phyloP scores from a whole-genome alignment of 2,797 vertebrate species.

The Siniperca obscura region DNA sequence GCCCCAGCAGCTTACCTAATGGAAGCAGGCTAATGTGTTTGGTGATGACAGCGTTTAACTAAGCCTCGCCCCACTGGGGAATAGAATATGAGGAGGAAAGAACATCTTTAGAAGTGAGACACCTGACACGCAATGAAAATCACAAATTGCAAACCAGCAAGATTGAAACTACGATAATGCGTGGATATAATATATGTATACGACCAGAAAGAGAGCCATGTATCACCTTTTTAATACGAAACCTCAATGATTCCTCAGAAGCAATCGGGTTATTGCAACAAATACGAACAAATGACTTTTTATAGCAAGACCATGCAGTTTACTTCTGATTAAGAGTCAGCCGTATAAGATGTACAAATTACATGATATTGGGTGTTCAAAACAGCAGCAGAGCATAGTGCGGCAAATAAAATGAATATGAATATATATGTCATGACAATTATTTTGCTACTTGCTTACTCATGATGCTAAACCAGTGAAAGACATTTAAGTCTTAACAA shows the following conservation, averaged over 20 bases:
- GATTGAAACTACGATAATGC: conserved; percentile 1
- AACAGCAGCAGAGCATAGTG: neutral
- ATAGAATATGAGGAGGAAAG: conserved; percentile 34
- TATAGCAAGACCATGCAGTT: neutral
- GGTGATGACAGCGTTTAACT: conserved; percentile 61
- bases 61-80: conserved; percentile 50
- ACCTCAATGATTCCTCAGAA: neutral
- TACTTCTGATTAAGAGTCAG: neutral
- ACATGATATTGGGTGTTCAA: neutral
- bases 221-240: neutral
- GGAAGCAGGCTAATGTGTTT: conserved; percentile 69
- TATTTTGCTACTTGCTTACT: conserved; percentile 13
- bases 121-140: conserved; percentile 42
- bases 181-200: neutral
- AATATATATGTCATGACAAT: neutral
- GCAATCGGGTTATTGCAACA: neutral
- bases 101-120: conserved; percentile 26
- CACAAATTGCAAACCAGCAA: conserved; percentile 8
- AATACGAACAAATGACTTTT: neutral
- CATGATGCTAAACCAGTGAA: neutral
- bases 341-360: neutral
- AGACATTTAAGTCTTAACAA: conserved; percentile 3
- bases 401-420: neutral
- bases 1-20: conserved; percentile 69
- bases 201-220: conserved; percentile 2